A percentile compares a stretch with the other conserved stretches of the same genome.
phyloP scores from a whole-genome alignment of 2,888 invertebrate species.

The Agrenia bidenticulata region DNA sequence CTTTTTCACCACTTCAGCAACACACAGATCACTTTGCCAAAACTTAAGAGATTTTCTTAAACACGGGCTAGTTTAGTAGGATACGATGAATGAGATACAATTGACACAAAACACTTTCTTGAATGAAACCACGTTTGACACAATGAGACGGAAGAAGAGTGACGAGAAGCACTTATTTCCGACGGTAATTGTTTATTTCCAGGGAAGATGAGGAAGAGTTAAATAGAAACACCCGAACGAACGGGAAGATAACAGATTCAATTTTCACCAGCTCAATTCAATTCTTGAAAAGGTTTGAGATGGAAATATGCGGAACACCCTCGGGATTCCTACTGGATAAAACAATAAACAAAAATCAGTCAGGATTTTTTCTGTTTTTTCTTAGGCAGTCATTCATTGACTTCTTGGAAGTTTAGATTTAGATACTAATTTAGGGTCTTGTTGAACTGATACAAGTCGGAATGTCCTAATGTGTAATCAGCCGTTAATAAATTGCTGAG shows the following conservation, averaged over 20 bases:
- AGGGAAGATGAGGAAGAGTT: no score
- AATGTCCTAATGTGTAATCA: no score
- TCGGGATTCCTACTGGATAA: conserved; percentile 10
- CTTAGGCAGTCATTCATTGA: no score
- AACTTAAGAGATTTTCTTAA: neutral
- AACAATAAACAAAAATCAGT: conserved; percentile 38
- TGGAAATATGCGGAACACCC: neutral
- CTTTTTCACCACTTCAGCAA: neutral
- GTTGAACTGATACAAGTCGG: no score
- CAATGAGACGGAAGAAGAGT: no score
- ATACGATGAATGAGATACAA: neutral
- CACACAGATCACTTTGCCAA: neutral
- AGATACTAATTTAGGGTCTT: no score
- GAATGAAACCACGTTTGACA: no score
- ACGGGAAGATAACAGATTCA: neutral
- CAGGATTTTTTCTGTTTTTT: conserved; percentile 5
- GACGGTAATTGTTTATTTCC: no score
- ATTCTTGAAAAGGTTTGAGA: neutral
- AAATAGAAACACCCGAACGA: no score
- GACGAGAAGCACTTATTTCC: no score
- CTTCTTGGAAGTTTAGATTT: no score
- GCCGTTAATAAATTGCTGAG: no score
- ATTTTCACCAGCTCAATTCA: neutral
- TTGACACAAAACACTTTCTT: neutral
- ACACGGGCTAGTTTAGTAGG: neutral